Conservation (phyloP, 2,888 invertebrate species). For the Patella ulyssiponensis region DNA sequence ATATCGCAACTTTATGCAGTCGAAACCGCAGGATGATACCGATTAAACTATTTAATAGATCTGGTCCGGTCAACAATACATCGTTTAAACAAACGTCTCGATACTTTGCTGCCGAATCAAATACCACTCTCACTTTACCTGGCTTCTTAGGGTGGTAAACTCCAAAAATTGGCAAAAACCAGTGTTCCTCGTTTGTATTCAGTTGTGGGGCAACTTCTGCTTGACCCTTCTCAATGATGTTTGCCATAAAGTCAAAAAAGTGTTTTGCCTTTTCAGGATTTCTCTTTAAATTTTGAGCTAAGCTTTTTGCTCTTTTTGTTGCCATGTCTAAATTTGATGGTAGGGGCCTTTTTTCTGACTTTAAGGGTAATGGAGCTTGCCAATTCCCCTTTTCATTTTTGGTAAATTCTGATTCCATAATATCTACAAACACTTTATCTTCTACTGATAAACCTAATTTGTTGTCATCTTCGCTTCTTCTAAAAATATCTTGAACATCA, state of each 20-base stretch:
- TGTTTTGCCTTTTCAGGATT: slow-evolving; percentile 13
- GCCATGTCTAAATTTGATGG: slow-evolving; percentile 18
- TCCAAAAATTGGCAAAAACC: slow-evolving; percentile 4
- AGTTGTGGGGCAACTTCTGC: slow-evolving; percentile 25
- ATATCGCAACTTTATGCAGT: not conserved
- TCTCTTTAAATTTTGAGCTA: slow-evolving; percentile 9
- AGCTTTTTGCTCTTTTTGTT: not conserved
- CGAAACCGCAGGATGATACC: not conserved
- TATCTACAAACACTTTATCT: slow-evolving; percentile 3
- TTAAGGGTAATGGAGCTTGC: slow-evolving; percentile 17
- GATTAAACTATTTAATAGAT: not conserved
- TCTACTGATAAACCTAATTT: slow-evolving; percentile 8
- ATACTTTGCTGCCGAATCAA: not conserved
- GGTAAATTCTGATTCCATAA: not conserved
- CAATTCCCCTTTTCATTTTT: slow-evolving; percentile 11
- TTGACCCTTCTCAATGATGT: not conserved
- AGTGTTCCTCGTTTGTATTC: not conserved
- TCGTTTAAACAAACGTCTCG: not conserved
- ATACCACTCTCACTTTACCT: not conserved
- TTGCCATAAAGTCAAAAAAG: slow-evolving; percentile 17
- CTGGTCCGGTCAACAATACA: not conserved
- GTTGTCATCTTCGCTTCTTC: slow-evolving; percentile 6
- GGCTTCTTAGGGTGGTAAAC: slow-evolving; percentile 33
- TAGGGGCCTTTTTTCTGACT: not conserved
- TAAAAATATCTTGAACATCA: not conserved